Evolutionary conservation across 2,797 vertebrate genomes (phyloP).

Genomic region (Sebastes variabilis): DNA sequence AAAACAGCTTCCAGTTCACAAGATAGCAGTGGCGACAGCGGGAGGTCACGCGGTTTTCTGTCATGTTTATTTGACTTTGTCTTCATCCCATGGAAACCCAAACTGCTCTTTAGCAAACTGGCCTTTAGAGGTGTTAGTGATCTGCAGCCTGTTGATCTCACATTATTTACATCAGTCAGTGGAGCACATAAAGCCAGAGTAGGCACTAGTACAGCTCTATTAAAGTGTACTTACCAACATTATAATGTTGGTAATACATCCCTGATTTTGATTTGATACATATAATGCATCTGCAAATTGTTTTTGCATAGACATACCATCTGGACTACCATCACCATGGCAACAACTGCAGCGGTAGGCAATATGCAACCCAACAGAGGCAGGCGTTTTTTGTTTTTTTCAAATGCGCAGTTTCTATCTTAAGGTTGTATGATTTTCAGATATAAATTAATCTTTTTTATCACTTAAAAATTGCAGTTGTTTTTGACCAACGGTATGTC

Average conservation of each 20-base stretch:
- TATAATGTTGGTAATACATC: neutral
- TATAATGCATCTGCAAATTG: conserved; percentile 37
- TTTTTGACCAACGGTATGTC: neutral
- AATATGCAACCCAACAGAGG: conserved; percentile 8
- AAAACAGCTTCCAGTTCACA: conserved; percentile 15
- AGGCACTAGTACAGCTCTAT: neutral
- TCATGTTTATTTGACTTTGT: conserved; percentile 49
- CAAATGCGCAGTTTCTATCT: neutral
- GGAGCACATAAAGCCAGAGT: neutral
- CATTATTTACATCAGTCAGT: conserved; percentile 8
- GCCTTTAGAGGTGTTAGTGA: conserved; percentile 12
- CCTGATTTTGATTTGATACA: conserved; percentile 37
- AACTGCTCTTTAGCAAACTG: conserved; percentile 2
- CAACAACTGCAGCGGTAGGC: conserved; percentile 55
- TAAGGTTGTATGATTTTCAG: neutral
- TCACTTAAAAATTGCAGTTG: neutral
- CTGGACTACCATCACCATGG: conserved; percentile 56
- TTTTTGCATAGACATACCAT: conserved; percentile 46
- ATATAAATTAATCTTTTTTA: neutral
- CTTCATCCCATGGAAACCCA: conserved; percentile 42
- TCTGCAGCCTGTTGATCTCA: conserved; percentile 10
- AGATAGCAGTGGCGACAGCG: conserved; percentile 15
- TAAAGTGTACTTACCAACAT: neutral
- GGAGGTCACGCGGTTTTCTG: conserved; percentile 27
- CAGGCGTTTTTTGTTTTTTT: neutral